Base-by-base conservation (phyloP, 2,888 invertebrate species). In the Agrochola lota region DNA sequence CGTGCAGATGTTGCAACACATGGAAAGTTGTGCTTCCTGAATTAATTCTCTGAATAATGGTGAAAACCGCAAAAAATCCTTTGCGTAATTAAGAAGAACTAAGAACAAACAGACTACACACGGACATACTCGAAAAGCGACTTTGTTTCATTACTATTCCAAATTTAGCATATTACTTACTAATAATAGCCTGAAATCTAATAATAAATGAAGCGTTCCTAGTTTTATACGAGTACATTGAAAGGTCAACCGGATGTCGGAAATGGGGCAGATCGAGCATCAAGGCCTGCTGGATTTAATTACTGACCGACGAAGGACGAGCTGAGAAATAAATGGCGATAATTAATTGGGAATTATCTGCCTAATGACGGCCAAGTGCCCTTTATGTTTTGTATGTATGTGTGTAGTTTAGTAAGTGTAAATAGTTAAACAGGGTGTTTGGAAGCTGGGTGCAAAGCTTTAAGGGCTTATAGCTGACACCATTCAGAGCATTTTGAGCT, bases 221-320 rank as follows among this genome's bases (percentile, higher is more conserved):
- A 69, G 43, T 23, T 78, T 35, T 26, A 30, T 78, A n/a, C n/a
- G n/a, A n/a, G n/a, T n/a, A n/a, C 5, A 49, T 52, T 26, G 23
- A 35, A 80, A 77, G 63, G 68, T 80, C 83, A 63, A 52, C 0
- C 49, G 78, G 68, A 64, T 68, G 43, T 80, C 23, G 83, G 68
- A 83, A 83, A 57, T 83, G 17, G 63, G 57, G n/a, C 64, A 35
- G 1, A n/a, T 63, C 20, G 57, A 62, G 62, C 62, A 43, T 49
- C 78, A 77, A 83, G 78, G 78, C 11, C 73, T 26, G 40, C 40
- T 49, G 17, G 8, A 68, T 26, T 68, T 83, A 78, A 80, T 80
- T 78, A 83, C 57, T 43, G 49, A 49, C 20, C 49, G 12, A n/a
- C 52, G 46, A 49, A 82, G 60, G 77, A 67, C 49, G 30, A 64